Conservation (phyloP, 2,113 vertebrate genomes). For the Microcebus jonahi region DNA sequence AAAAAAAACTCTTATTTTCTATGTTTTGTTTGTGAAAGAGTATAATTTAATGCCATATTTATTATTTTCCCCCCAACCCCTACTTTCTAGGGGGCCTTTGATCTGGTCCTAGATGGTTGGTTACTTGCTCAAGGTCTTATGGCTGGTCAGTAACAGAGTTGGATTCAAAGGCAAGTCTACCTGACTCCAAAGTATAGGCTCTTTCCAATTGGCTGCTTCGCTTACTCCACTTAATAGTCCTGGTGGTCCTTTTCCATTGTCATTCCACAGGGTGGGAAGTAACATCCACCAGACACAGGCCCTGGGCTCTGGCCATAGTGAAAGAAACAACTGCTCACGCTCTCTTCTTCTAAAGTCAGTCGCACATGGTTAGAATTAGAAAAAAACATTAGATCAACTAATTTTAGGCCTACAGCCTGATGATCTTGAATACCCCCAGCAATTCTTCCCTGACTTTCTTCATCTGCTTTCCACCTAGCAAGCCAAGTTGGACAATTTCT, state of each 20-base stretch:
- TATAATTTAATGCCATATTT: neutral
- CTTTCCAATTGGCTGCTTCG: neutral
- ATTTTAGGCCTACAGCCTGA: neutral
- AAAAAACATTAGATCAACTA: neutral
- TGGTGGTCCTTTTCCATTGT: neutral
- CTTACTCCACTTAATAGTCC: neutral
- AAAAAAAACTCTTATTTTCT: constrained; percentile 16
- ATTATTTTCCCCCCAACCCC: neutral
- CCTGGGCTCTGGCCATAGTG: neutral
- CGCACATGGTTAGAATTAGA: neutral
- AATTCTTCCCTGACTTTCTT: neutral
- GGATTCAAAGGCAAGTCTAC: neutral
- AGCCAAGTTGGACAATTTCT: neutral
- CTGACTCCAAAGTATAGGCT: neutral
- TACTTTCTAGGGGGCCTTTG: neutral
- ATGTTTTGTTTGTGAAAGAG: neutral
- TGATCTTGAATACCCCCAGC: neutral
- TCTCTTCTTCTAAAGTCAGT: neutral
- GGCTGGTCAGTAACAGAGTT: neutral
- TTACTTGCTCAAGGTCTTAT: neutral
- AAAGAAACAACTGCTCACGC: neutral
- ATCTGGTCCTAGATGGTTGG: neutral
- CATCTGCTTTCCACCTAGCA: neutral
- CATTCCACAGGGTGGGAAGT: neutral
- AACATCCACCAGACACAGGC: neutral